Base-by-base conservation (phyloP, 1,140 invertebrate species). In the Linepithema humile region DNA sequence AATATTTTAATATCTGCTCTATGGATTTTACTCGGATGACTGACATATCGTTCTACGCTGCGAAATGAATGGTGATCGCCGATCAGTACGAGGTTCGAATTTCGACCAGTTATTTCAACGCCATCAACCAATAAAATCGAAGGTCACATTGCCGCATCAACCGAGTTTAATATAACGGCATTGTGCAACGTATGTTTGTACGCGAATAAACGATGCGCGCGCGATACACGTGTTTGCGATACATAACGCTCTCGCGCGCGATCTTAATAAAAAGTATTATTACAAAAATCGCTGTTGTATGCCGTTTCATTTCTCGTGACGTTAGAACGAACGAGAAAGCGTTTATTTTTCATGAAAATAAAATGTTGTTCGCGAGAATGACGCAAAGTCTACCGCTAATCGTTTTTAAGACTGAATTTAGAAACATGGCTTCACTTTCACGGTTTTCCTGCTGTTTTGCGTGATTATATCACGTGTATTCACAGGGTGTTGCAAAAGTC, bases 41-140 rank as follows among this genome's bases (percentile, higher is more conserved):
- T 48, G 69, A 82, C 40, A 35, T 72, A 72, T 55, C 20, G 67
- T 55, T 69, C 38, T 70, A 10, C 26, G 12, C 15, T 10, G 23
- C 9, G 32, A 82, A 60, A 82, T 82, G 70, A 59, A 74, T 62
- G 69, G 55, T 35, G 78, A 82, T 82, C 70, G 29, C 69, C 53
- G 45, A 83, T 83, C 73, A 74, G 70, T 53, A 65, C 32, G 43
- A 65, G 82, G 60, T 75, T 83, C 82, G n/a, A 48, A 83, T 83
- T 83, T 83, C 82, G 72, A 59, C 59, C 45, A 75, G 82, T 78
- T 83, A 83, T 75, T 83, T 64, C 38, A 60, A 48, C 26, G 70
- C 35, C 43, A 48, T 23, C 78, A 60, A 60, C 78, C 72, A 65
- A 77, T 78, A 83, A 75, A 75, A 83, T 64, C 82, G 82, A 75